These are phyloP conservation scores for Drosophila azteca DNA, from an alignment of 1,140 invertebrate genomes.

Conservation along the genomic window DNA sequence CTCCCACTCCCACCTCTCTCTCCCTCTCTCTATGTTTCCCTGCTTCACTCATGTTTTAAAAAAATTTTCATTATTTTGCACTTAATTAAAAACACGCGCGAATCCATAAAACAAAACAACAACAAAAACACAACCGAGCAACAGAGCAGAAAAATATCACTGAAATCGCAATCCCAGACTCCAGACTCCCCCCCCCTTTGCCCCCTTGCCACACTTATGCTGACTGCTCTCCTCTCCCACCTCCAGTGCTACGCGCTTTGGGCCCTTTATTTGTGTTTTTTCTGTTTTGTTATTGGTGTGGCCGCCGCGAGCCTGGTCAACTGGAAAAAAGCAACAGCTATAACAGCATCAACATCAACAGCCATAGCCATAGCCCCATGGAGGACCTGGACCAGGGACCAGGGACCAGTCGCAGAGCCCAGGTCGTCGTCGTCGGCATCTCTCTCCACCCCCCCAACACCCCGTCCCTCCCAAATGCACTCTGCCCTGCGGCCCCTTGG, in stretches of 20 bases:
- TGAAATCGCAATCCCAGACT: too few relatives aligned
- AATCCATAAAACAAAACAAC: conserved; percentile 22
- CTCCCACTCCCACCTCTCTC: too few relatives aligned
- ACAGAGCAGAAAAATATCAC: conserved; percentile 22
- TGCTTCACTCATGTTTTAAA: not conserved
- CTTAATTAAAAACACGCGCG: conserved; percentile 75
- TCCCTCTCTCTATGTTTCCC: too few relatives aligned
- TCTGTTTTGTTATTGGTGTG: conserved; percentile 10
- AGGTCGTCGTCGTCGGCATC: conserved; percentile 30
- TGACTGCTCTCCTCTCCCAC: conserved; percentile 4
- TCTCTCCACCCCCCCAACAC: conserved; percentile 1
- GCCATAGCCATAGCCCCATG: not conserved
- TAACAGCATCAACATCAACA: conserved; percentile 13
- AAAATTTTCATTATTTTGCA: conserved; percentile 68
- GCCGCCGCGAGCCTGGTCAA: conserved; percentile 67
- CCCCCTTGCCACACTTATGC: not conserved
- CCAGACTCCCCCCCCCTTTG: conserved; percentile 15
- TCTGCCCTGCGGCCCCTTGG: not conserved
- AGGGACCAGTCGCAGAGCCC: conserved; percentile 7
- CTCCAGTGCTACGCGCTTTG: conserved; percentile 35
- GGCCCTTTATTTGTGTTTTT: conserved; percentile 31
- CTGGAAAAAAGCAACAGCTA: conserved; percentile 72
- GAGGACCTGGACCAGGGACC: too few relatives aligned
- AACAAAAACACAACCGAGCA: not conserved
- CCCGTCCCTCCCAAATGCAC: conserved; percentile 7